These are phyloP conservation scores for Pedicia rivosa DNA, from an alignment of 2,888 invertebrate species.

Conservation along the genomic window DNA sequence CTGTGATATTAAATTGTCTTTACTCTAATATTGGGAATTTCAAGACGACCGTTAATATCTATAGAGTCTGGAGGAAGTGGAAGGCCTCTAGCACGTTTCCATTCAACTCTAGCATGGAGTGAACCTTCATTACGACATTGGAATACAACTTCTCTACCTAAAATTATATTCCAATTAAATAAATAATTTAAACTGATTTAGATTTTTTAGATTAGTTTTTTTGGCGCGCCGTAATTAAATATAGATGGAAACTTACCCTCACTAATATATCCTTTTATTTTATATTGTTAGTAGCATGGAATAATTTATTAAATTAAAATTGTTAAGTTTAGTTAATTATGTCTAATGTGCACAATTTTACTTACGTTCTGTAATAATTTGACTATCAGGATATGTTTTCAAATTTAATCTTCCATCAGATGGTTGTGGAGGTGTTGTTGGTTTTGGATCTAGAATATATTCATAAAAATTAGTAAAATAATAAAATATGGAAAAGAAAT, in stretches of 20 bases:
- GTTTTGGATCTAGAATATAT: no score
- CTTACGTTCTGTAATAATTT: slow-evolving; percentile 76
- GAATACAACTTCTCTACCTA: slow-evolving; percentile 80
- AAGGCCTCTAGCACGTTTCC: slow-evolving; percentile 53
- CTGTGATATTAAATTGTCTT: no score
- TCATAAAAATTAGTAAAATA: no score
- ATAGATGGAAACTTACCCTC: slow-evolving; percentile 32
- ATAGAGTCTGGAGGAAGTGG: slow-evolving; percentile 62
- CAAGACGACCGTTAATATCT: slow-evolving; percentile 62
- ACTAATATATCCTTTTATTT: slow-evolving; percentile 28
- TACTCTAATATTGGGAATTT: slow-evolving; percentile 71
- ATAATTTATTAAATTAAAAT: no score
- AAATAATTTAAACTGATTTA: background rate
- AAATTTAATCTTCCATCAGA: slow-evolving; percentile 38
- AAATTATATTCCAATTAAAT: no score
- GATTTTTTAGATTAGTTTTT: background rate
- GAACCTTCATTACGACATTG: slow-evolving; percentile 86
- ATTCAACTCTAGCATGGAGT: slow-evolving; percentile 54
- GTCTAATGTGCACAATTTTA: slow-evolving; percentile 16
- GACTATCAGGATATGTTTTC: slow-evolving; percentile 59
- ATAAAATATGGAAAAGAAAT: no score
- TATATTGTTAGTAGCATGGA: no score
- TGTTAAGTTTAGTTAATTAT: background rate
- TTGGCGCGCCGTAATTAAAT: no score
- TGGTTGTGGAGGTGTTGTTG: slow-evolving; percentile 9